Percentiles rank a stretch among this genome's conserved stretches.
phyloP scores from a whole-genome alignment of 92 coral and sea anemone genomes.

The Parazoanthus swiftii region DNA sequence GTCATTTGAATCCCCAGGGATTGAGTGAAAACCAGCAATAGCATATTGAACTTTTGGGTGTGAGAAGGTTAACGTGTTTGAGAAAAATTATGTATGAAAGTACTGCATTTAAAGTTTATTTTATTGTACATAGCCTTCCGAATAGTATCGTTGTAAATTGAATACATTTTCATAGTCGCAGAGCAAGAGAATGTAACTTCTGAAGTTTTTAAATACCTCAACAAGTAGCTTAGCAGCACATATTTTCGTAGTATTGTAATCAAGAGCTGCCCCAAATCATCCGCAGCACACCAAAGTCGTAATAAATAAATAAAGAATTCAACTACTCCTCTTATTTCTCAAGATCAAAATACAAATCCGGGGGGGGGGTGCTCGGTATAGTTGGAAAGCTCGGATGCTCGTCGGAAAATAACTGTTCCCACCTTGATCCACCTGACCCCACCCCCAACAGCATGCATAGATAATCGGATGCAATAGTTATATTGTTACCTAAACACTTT shows the following conservation, averaged over 20 bases:
- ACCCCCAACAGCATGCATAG: too few relatives aligned
- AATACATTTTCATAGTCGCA: background rate
- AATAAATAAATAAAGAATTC: background rate
- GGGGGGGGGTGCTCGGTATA: too few relatives aligned
- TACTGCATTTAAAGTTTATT: conserved; percentile 19
- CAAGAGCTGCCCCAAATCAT: background rate
- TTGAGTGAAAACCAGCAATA: too few relatives aligned
- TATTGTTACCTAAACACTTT: too few relatives aligned
- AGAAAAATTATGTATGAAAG: conserved; percentile 25
- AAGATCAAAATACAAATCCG: background rate
- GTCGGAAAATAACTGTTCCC: too few relatives aligned
- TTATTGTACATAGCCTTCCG: conserved; percentile 18
- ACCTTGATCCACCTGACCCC: too few relatives aligned
- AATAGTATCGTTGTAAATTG: background rate
- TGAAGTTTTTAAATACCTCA: background rate
- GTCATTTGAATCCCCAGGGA: too few relatives aligned
- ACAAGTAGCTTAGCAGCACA: background rate
- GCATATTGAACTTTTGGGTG: background rate
- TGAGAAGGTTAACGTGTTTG: background rate
- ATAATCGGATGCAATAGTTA: too few relatives aligned
- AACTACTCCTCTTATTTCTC: background rate
- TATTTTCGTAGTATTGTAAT: conserved; percentile 1
- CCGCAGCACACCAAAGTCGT: conserved; percentile 7
- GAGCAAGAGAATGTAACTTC: background rate
- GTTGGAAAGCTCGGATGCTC: too few relatives aligned